Evolutionary conservation across 2,113 vertebrate genomes (phyloP).

Genomic region (Acrocephalus arundinaceus): DNA sequence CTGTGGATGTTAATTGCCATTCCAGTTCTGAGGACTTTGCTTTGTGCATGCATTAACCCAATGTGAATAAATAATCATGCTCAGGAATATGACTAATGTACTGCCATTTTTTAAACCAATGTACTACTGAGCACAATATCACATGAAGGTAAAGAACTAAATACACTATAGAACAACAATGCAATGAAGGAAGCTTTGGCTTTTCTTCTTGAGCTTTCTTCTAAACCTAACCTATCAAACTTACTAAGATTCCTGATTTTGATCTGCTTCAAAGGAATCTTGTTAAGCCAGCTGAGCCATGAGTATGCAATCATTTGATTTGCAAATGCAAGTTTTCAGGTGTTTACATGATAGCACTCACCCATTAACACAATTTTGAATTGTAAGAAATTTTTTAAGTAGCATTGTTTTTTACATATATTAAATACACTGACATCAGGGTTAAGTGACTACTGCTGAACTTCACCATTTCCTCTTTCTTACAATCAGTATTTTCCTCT

Average conservation of each 20-base stretch:
- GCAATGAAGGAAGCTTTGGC: not conserved
- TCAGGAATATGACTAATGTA: conserved; percentile 11
- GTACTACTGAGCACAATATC: not conserved
- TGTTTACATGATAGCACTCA: not conserved
- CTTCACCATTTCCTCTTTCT: not conserved
- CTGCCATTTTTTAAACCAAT: not conserved
- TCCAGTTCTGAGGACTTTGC: not conserved
- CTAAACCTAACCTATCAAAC: not conserved
- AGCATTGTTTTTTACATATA: not conserved
- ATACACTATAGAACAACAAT: not conserved
- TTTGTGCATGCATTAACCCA: not conserved
- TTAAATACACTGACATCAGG: not conserved
- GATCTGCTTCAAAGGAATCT: not conserved
- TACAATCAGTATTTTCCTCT: not conserved
- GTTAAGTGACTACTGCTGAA: not conserved
- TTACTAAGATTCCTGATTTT: not conserved
- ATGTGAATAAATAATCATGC: not conserved
- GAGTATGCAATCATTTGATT: not conserved
- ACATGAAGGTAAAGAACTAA: not conserved
- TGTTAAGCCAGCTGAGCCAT: not conserved
- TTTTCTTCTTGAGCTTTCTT: not conserved
- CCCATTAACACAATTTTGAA: not conserved
- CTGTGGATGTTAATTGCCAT: not conserved
- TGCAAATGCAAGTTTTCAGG: conserved; percentile 1
- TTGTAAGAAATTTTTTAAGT: not conserved